Base-by-base conservation (phyloP, 2,888 invertebrate genomes). In the Junonia oenone region DNA sequence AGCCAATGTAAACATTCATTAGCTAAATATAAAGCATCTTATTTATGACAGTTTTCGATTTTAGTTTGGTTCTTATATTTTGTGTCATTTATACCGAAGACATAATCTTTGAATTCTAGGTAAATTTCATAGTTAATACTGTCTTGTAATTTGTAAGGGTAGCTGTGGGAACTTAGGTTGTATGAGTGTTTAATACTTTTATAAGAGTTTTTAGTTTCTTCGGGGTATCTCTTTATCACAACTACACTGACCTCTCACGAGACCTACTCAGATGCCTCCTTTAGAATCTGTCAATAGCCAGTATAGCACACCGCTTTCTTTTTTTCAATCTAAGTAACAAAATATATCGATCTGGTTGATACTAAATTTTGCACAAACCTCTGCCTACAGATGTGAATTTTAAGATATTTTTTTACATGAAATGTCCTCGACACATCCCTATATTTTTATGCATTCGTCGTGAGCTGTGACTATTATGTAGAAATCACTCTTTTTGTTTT, bases 101-200 rank as follows among this genome's bases (percentile, higher is more conserved):
- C 75, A 70, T 74, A 75, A 77, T 77, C 81, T 78, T 78, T 75
- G 79, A 70, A 75, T 62, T 59, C 43, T 56, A 57, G 64, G 63
- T 59, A 55, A 59, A 66, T 68, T 66, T 63, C 70, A 64, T 75
- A 75, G 76, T 71, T 66, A 59, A 66, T 71, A 73, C 69, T 72
- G 68, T 63, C 66, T 63, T 72, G 69, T 75, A 66, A 61, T 54
- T 57, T 56, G 43, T 55, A 49, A 40, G 55, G 62, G 40, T 62
- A 54, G 59, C 55, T 45, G 49, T 55, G 58, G 63, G 45, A 45
- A 45, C 56, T 46, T 55, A 47, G 59, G 62, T 51, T 38, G 37
- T 58, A 43, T 46, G 58, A 47, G 50, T 57, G 52, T 54, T 60
- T 17, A 40, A 54, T 48, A 51, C 27, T 51, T 55, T n/a, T n/a